Evolutionary conservation across 2,113 vertebrate genomes (phyloP).

Genomic region (Sapajus apella): DNA sequence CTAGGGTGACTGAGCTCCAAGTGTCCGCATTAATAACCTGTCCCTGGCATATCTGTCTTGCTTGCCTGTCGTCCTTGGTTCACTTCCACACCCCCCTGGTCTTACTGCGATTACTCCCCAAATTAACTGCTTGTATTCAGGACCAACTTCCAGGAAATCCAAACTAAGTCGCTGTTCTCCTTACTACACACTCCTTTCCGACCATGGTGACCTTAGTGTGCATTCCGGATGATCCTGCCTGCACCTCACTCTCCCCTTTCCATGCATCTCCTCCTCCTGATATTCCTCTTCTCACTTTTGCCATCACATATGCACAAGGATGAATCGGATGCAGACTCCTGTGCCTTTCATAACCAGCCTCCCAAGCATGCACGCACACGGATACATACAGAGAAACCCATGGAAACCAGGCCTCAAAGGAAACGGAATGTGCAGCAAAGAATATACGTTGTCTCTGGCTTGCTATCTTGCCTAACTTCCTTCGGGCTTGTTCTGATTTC

Average conservation of each 20-base stretch:
- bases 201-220: neutral
- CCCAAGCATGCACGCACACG: accelerated
- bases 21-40: neutral
- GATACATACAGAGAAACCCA: neutral
- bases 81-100: neutral
- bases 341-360: neutral
- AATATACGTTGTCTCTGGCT: neutral
- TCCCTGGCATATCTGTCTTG: neutral
- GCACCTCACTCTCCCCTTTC: neutral
- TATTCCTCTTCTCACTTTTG: neutral
- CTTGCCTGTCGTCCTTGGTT: neutral
- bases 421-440: neutral
- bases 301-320: neutral
- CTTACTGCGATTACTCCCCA: neutral
- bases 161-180: neutral
- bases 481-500: slow-evolving; percentile 2
- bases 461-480: neutral
- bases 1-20: neutral
- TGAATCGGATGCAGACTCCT: neutral
- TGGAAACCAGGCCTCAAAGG: neutral
- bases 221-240: neutral
- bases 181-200: neutral
- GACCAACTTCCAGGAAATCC: neutral
- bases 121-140: neutral
- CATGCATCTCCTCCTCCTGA: neutral